These are phyloP conservation scores for Tryphoninae sp. DNA, from an alignment of 2,888 invertebrate species.

Conservation along the genomic window DNA sequence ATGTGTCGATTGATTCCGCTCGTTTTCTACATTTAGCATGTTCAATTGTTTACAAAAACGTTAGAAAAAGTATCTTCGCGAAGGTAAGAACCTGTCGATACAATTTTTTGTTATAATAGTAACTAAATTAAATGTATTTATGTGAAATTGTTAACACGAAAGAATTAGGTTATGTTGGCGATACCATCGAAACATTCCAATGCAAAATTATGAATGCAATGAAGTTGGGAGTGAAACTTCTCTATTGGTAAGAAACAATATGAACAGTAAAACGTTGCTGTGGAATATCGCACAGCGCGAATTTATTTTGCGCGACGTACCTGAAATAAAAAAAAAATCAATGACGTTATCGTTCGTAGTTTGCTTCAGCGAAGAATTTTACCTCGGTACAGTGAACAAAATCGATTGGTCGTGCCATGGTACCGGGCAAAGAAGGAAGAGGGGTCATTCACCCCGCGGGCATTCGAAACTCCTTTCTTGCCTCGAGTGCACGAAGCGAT, in stretches of 20 bases:
- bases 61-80: not conserved
- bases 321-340: slow-evolving; percentile 17
- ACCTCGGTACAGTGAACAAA: slow-evolving; percentile 31
- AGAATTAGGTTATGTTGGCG: too few species aligned
- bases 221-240: not conserved
- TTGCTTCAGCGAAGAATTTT: slow-evolving; percentile 44
- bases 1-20: too few species aligned
- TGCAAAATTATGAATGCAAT: too few species aligned
- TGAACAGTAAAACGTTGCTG: not conserved
- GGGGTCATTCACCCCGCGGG: slow-evolving; percentile 1
- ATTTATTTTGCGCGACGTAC: not conserved
- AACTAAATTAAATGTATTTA: too few species aligned
- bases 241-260: not conserved
- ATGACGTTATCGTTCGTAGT: slow-evolving; percentile 20
- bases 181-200: too few species aligned
- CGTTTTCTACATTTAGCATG: not conserved
- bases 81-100: not conserved
- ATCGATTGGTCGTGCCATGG: slow-evolving; percentile 27
- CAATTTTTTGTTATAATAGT: too few species aligned
- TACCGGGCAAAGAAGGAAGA: not conserved
- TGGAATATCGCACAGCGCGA: not conserved
- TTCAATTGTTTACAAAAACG: not conserved
- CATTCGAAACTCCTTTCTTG: slow-evolving; percentile 20
- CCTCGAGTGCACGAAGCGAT: slow-evolving; percentile 10
- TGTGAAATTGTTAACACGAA: too few species aligned